Conservation (phyloP, 2,888 invertebrate genomes). For the Drosophila sordidula region DNA sequence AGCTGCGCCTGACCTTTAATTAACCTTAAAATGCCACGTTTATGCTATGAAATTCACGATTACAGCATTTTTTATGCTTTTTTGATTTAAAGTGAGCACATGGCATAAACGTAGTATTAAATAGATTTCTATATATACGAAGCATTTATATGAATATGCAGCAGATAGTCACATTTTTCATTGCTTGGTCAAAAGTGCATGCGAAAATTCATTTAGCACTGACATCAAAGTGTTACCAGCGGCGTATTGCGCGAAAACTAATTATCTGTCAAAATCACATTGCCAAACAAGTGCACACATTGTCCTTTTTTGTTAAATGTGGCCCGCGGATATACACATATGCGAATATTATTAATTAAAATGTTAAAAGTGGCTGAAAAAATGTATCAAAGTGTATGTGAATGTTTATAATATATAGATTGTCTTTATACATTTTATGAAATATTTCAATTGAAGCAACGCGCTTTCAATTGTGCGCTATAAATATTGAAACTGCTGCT, state of each 20-base stretch:
- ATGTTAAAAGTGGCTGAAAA: slow-evolving; percentile 14
- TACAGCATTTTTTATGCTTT: not conserved
- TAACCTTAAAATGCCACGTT: not conserved
- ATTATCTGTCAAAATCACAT: slow-evolving; percentile 74
- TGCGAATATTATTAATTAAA: slow-evolving; percentile 59
- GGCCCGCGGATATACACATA: slow-evolving; percentile 20
- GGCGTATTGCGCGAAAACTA: slow-evolving; percentile 63
- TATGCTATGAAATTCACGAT: not conserved
- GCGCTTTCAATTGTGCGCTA: not conserved
- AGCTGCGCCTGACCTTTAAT: no score
- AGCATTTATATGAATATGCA: not conserved
- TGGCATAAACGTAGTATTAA: slow-evolving; percentile 1
- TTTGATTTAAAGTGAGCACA: no score
- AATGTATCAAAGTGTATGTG: not conserved
- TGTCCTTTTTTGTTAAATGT: slow-evolving; percentile 13
- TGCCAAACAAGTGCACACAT: slow-evolving; percentile 43
- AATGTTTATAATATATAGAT: not conserved
- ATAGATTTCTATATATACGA: not conserved
- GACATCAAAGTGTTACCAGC: slow-evolving; percentile 52
- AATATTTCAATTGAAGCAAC: slow-evolving; percentile 1
- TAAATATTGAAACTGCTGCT: not conserved
- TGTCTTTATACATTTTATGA: not conserved
- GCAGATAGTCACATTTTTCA: slow-evolving; percentile 3
- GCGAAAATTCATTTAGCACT: slow-evolving; percentile 19
- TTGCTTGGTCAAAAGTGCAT: slow-evolving; percentile 7